Evolutionary conservation across 2,888 invertebrate genomes (phyloP).

Genomic region (Pyrgus malvae): DNA sequence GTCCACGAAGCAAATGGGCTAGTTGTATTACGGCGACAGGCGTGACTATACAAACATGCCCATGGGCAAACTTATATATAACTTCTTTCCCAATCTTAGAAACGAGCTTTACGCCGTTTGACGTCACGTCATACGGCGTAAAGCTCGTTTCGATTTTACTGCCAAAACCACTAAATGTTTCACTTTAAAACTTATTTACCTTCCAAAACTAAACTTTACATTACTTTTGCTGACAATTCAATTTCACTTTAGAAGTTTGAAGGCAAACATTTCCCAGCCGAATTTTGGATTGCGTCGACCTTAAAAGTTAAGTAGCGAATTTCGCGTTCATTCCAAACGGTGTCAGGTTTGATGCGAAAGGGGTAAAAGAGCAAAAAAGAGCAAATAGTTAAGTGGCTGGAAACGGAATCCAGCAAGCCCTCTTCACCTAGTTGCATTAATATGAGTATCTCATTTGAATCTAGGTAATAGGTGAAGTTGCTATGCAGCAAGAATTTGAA

Average conservation of each 20-base stretch:
- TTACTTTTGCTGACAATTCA: too few species aligned
- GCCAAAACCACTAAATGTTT: background rate
- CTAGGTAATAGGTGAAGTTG: conserved; percentile 16
- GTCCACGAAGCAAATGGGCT: too few species aligned
- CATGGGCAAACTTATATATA: too few species aligned
- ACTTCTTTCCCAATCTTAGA: too few species aligned
- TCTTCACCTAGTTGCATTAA: conserved; percentile 27
- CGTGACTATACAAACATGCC: too few species aligned
- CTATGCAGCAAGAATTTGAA: too few species aligned
- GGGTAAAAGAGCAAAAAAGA: too few species aligned
- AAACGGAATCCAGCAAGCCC: conserved; percentile 17
- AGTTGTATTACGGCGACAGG: too few species aligned
- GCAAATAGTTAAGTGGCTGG: conserved; percentile 19
- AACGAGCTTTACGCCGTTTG: too few species aligned
- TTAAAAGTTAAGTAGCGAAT: conserved; percentile 14
- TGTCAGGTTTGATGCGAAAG: conserved; percentile 16
- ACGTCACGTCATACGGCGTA: too few species aligned
- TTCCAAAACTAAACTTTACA: background rate
- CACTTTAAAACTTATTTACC: background rate
- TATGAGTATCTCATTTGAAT: conserved; percentile 25
- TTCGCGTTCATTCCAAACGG: conserved; percentile 10
- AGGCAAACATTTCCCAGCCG: conserved; percentile 2
- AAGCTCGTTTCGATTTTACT: too few species aligned
- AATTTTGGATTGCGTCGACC: background rate
- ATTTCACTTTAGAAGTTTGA: background rate